phyloP scores from a whole-genome alignment of 1,140 invertebrate genomes.

The Nephila pilipes region DNA sequence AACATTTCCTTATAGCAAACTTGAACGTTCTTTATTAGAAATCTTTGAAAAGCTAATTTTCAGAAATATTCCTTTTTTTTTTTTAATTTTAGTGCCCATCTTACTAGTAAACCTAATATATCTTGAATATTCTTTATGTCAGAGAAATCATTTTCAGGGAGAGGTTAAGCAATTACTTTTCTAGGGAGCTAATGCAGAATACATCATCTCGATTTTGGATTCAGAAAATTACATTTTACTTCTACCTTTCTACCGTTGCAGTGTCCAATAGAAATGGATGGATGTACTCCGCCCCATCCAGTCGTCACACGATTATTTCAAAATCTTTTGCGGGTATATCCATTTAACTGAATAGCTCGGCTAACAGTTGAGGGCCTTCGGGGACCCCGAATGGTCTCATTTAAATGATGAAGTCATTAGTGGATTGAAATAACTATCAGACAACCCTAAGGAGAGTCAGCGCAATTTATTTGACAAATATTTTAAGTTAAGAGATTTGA shows the following conservation, averaged over 20 bases:
- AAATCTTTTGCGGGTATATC: background rate
- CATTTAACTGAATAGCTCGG: background rate
- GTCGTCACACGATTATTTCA: background rate
- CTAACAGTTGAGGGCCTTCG: background rate
- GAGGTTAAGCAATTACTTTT: slow-evolving; percentile 26
- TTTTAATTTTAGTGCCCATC: background rate
- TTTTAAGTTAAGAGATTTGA: too few relatives aligned
- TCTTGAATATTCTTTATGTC: background rate
- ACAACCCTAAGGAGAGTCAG: too few relatives aligned
- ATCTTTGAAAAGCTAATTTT: too few relatives aligned
- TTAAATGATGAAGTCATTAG: background rate
- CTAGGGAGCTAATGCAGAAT: background rate
- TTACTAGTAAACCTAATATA: background rate
- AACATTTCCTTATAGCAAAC: too few relatives aligned
- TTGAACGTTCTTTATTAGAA: too few relatives aligned
- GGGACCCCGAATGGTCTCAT: background rate
- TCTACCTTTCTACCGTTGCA: background rate
- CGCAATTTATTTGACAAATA: too few relatives aligned
- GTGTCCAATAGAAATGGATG: background rate
- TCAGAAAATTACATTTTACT: slow-evolving; percentile 38
- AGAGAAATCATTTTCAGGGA: background rate
- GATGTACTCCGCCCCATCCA: background rate
- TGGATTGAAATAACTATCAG: too few relatives aligned
- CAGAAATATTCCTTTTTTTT: too few relatives aligned
- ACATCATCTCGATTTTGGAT: slow-evolving; percentile 14